phyloP scores from a whole-genome alignment of 2,113 vertebrate species.

The Apeltes quadracus region DNA sequence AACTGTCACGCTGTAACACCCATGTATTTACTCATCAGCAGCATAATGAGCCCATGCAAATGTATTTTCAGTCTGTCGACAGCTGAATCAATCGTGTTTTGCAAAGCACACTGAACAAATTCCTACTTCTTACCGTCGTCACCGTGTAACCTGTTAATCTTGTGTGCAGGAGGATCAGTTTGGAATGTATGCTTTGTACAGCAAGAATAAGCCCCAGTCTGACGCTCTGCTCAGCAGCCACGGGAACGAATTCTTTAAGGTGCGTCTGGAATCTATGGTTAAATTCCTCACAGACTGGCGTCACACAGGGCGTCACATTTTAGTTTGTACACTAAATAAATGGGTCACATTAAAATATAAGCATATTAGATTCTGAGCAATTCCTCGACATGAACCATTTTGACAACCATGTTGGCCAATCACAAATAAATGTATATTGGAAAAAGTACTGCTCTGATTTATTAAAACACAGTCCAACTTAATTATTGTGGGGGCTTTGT shows the following conservation, averaged over 20 bases:
- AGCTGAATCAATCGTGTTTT: constrained; percentile 25
- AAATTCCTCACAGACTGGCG: constrained; percentile 26
- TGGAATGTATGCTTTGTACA: constrained; percentile 88
- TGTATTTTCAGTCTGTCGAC: not conserved
- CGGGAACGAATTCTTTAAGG: constrained; percentile 87
- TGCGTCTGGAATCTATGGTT: constrained; percentile 68
- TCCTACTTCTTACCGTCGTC: constrained; percentile 38
- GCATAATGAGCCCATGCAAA: not conserved
- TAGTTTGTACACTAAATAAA: not conserved
- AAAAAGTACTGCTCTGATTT: not conserved
- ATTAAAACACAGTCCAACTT: not conserved
- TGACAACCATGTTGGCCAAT: not conserved
- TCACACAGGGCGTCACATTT: not conserved
- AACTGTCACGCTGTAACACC: not conserved
- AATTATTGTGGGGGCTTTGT: not conserved
- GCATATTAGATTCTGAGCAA: not conserved
- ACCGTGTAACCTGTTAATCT: constrained; percentile 64
- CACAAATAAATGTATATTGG: not conserved
- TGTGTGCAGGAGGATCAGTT: constrained; percentile 87
- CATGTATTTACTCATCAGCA: not conserved
- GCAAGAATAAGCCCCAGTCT: constrained; percentile 89
- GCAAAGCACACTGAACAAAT: constrained; percentile 22
- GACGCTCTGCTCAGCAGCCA: constrained; percentile 84
- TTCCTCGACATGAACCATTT: not conserved
- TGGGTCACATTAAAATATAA: not conserved